phyloP scores from a whole-genome alignment of 2,113 vertebrate species.

The Peromyscus polionotus region DNA sequence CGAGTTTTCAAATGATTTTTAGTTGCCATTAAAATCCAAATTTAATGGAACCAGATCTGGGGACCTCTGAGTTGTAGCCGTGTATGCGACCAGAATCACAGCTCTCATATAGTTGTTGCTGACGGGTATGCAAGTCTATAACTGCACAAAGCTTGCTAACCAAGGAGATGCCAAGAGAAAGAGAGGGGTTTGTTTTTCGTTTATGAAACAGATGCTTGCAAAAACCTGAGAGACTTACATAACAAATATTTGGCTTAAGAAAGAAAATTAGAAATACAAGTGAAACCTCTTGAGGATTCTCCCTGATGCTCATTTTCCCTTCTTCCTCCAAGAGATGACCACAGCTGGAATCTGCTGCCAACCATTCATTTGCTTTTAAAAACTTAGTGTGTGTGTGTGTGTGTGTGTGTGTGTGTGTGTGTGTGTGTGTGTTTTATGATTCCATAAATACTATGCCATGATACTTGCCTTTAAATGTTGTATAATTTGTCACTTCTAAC shows the following conservation, averaged over 20 bases:
- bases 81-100: not conserved
- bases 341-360: slow-evolving; percentile 13
- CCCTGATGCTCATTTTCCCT: not conserved
- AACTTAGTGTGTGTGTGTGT: not conserved
- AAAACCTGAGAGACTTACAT: not conserved
- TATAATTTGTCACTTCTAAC: not conserved
- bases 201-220: not conserved
- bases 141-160: not conserved
- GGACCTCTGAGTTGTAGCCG: not conserved
- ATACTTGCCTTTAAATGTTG: not conserved
- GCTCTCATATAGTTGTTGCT: slow-evolving; percentile 5
- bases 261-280: slow-evolving; percentile 30
- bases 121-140: not conserved
- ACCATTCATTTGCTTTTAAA: not conserved
- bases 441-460: not conserved
- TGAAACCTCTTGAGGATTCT: not conserved
- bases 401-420: not conserved
- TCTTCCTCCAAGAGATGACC: not conserved
- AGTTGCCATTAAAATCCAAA: slow-evolving; percentile 54
- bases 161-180: not conserved
- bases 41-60: slow-evolving; percentile 33
- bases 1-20: slow-evolving; percentile 62
- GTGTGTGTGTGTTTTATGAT: not conserved
- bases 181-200: not conserved
- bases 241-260: slow-evolving; percentile 12